phyloP scores from a whole-genome alignment of 2,113 vertebrate genomes.

The Scomber japonicus region DNA sequence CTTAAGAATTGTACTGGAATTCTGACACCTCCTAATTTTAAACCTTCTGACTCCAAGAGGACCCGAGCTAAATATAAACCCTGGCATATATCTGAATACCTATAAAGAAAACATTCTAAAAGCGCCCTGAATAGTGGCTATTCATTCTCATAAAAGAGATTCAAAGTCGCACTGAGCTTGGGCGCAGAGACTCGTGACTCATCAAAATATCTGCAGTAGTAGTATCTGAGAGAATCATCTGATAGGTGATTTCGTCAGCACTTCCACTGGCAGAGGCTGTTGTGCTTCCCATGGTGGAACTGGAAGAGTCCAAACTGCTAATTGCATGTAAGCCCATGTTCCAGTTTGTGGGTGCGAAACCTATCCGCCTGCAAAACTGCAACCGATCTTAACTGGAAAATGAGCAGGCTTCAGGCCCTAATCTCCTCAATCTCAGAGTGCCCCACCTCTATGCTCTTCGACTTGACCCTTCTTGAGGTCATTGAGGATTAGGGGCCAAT shows the following conservation, averaged over 20 bases:
- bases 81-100: slow-evolving; percentile 78
- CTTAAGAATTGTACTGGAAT: slow-evolving; percentile 85
- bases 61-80: slow-evolving; percentile 82
- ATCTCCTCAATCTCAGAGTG: slow-evolving; percentile 6
- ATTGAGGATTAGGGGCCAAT: slow-evolving; percentile 28
- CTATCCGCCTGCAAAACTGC: slow-evolving; percentile 21
- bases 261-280: slow-evolving; percentile 36
- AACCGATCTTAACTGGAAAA: slow-evolving; percentile 10
- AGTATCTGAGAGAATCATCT: slow-evolving; percentile 41
- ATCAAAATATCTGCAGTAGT: slow-evolving; percentile 58
- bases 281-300: slow-evolving; percentile 16
- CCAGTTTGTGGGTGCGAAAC: slow-evolving; percentile 17
- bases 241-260: slow-evolving; percentile 52
- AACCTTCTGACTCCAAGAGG: slow-evolving; percentile 82
- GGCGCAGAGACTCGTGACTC: slow-evolving; percentile 51
- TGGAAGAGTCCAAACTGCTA: slow-evolving; percentile 31
- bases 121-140: slow-evolving; percentile 76
- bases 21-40: slow-evolving; percentile 87
- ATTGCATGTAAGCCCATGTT: slow-evolving; percentile 22
- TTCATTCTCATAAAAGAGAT: slow-evolving; percentile 74
- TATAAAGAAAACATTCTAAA: slow-evolving; percentile 80
- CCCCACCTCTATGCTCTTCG: slow-evolving; percentile 21
- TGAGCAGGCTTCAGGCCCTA: slow-evolving; percentile 21
- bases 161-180: slow-evolving; percentile 24
- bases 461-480: slow-evolving; percentile 54